Evolutionary conservation across 2,797 vertebrate genomes (phyloP).

Genomic region (Alca torda): DNA sequence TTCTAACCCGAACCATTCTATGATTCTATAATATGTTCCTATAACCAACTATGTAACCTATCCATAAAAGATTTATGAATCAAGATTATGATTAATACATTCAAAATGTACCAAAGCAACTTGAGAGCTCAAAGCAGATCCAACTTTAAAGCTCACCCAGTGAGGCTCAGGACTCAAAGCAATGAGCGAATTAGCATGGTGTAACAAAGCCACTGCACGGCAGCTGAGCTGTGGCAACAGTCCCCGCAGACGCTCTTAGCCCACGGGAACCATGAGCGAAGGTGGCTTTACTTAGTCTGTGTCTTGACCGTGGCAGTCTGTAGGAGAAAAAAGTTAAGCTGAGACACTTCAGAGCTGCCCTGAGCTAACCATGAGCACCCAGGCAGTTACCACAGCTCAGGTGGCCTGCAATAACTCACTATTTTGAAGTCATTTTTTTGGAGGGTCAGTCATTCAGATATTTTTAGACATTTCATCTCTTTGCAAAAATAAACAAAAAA

Average conservation of each 20-base stretch:
- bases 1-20: too few relatives aligned
- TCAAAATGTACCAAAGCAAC: not conserved
- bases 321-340: not conserved
- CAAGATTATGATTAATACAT: not conserved
- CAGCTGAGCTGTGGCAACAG: not conserved
- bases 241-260: not conserved
- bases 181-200: not conserved
- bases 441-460: not conserved
- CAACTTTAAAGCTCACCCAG: not conserved
- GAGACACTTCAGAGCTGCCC: not conserved
- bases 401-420: not conserved
- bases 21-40: not conserved
- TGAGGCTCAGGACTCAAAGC: not conserved
- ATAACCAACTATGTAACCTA: not conserved
- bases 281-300: not conserved
- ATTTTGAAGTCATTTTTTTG: not conserved
- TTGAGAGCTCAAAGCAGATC: not conserved
- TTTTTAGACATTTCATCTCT: not conserved
- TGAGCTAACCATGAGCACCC: not conserved
- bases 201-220: not conserved
- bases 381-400: not conserved
- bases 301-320: not conserved
- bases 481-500: not conserved
- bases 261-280: not conserved
- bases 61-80: not conserved